Evolutionary conservation across 2,113 vertebrate genomes (phyloP), one percentile per base, ranked within the genome.

Genomic region (Benitochromis conjunctus): DNA sequence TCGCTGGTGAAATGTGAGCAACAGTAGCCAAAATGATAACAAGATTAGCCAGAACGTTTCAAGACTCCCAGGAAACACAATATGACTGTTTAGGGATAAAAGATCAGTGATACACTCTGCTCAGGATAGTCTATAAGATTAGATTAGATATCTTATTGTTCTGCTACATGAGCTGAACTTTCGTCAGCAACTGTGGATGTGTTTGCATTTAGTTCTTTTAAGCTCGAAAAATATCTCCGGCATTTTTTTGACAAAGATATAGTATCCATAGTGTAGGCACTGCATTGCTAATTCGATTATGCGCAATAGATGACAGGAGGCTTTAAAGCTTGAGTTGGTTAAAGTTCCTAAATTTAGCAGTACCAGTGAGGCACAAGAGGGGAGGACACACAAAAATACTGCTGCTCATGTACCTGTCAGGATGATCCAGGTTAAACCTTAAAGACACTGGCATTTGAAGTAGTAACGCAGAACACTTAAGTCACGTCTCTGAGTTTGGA

Each of bases 351-450:
- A 26, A 41, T 76, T 53, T 76, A 76, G 46, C 46, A 53, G 43
- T 48, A 29, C 24, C 4, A 48, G 43, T 48, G 14, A 71, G 8
- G 1, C 41, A 26, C 41, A 71, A 26, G 66, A 26, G 13, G 41
- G n/a, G 13, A 7, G 0, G 0, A 13, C 26, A 51, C 43, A 76
- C 41, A 53, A 76, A 1, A 76, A 76, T 34, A 53, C 9, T 53
- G 46, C 46, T 34, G 18, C 71, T 76, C 46, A 9, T 53, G 43
- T 76, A 51, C 69, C 9, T 18, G 43, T 51, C 46, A 51, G 26
- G 46, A 31, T 53, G 24, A 51, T 29, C 26, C 43, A 51, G 43
- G 16, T 76, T 51, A 76, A 76, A 76, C 46, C 71, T 31, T 31
- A 51, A 76, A 76, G 46, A 51, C 10, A 29, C 43, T 53, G 46